These are phyloP conservation scores for Lucinisca nassula DNA, from an alignment of 2,888 invertebrate species.

Conservation along the genomic window DNA sequence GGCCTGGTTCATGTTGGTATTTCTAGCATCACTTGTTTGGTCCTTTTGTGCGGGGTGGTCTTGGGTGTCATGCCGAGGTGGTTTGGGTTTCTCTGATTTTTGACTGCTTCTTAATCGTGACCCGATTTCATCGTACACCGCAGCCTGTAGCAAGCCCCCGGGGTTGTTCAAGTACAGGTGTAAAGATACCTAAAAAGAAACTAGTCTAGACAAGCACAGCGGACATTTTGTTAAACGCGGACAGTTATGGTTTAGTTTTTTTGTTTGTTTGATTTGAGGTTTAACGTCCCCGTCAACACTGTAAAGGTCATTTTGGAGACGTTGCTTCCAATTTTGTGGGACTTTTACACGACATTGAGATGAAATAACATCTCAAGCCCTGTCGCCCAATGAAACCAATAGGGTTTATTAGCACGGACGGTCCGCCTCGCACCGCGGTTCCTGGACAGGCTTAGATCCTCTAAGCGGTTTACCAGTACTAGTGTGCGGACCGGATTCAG, in stretches of 20 bases:
- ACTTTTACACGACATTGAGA: background rate
- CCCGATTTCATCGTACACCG: background rate
- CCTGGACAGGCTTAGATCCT: too few species aligned
- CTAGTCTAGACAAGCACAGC: background rate
- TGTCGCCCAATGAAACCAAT: too few species aligned
- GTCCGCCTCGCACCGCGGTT: too few species aligned
- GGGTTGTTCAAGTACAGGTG: constrained; percentile 67
- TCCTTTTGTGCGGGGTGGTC: background rate
- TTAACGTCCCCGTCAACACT: background rate
- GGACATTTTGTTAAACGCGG: too few species aligned
- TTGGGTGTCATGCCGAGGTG: background rate
- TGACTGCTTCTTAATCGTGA: background rate
- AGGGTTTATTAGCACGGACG: too few species aligned
- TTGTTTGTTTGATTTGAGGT: background rate
- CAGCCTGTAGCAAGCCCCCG: constrained; percentile 31
- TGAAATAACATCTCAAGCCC: too few species aligned
- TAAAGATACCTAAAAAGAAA: constrained; percentile 43
- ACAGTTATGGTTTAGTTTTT: too few species aligned
- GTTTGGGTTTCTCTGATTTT: background rate
- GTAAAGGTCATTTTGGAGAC: too few species aligned
- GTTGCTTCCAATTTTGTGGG: background rate
- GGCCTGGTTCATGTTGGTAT: background rate
- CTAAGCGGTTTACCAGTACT: too few species aligned
- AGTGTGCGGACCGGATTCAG: too few species aligned
- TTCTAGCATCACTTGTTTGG: background rate